phyloP scores from a whole-genome alignment of 2,888 invertebrate species.

The Sinotaia quadrata region DNA sequence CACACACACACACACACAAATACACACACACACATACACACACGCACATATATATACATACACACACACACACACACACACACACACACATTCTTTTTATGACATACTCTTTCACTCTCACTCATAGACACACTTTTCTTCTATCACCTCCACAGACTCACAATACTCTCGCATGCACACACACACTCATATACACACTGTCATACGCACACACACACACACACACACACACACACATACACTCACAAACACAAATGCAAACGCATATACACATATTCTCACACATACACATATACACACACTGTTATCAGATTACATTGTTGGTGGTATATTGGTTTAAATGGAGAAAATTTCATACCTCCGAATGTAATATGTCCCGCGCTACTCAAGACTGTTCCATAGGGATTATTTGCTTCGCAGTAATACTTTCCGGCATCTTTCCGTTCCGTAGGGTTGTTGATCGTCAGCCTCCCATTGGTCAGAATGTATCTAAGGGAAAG shows the following conservation, averaged over 20 bases:
- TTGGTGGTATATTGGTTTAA: too few relatives aligned
- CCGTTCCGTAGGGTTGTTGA: conserved; percentile 83
- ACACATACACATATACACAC: not conserved
- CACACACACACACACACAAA: not conserved
- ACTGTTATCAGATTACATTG: too few relatives aligned
- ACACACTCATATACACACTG: not conserved
- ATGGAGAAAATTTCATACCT: conserved; percentile 65
- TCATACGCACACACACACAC: not conserved
- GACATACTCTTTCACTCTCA: too few relatives aligned
- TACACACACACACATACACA: not conserved
- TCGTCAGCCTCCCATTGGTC: conserved; percentile 92
- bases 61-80: too few relatives aligned
- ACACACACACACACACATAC: not conserved
- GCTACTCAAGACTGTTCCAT: conserved; percentile 90
- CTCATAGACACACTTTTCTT: too few relatives aligned
- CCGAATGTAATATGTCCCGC: conserved; percentile 91
- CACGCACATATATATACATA: not conserved
- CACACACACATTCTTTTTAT: too few relatives aligned
- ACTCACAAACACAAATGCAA: not conserved
- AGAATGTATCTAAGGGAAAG: conserved; percentile 78
- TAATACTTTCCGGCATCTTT: conserved; percentile 90
- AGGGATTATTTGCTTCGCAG: conserved; percentile 89
- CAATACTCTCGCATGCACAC: too few relatives aligned
- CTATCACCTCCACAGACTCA: too few relatives aligned
- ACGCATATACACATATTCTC: not conserved